Conservation (phyloP, 2,888 invertebrate genomes). For the Leptinotarsa haldemani region DNA sequence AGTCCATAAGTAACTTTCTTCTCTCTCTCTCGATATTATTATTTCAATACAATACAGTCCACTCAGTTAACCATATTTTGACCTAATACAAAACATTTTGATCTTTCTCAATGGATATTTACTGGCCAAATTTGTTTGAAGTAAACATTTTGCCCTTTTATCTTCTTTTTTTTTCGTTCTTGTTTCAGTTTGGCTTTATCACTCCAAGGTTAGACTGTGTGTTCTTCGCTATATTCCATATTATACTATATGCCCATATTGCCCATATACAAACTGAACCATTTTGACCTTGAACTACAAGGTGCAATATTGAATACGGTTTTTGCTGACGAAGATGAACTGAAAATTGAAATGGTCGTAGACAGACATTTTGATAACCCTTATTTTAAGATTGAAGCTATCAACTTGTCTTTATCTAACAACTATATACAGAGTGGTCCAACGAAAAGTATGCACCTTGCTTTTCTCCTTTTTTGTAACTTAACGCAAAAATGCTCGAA, state of each 20-base stretch:
- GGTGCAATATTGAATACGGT: background rate
- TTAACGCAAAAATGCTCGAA: too few species aligned
- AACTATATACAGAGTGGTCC: too few species aligned
- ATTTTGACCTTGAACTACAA: background rate
- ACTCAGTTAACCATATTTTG: too few species aligned
- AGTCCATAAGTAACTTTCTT: background rate
- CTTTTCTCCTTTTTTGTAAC: too few species aligned
- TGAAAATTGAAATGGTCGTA: conserved; percentile 3
- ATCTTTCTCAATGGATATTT: background rate
- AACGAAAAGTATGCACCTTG: too few species aligned
- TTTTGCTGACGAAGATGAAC: background rate
- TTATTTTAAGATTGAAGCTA: background rate
- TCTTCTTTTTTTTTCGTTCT: background rate
- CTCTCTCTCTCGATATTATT: too few species aligned
- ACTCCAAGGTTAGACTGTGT: background rate
- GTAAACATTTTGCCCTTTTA: background rate
- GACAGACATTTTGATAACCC: background rate
- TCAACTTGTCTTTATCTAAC: background rate
- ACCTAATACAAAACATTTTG: background rate
- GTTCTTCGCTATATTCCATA: background rate
- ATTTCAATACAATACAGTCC: too few species aligned
- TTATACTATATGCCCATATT: too few species aligned
- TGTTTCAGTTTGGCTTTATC: background rate
- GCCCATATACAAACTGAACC: too few species aligned
- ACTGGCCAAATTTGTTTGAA: background rate